Evolutionary conservation across 2,113 vertebrate genomes (phyloP), one percentile per base, ranked within the genome.

Genomic region (Alligator sinensis): DNA sequence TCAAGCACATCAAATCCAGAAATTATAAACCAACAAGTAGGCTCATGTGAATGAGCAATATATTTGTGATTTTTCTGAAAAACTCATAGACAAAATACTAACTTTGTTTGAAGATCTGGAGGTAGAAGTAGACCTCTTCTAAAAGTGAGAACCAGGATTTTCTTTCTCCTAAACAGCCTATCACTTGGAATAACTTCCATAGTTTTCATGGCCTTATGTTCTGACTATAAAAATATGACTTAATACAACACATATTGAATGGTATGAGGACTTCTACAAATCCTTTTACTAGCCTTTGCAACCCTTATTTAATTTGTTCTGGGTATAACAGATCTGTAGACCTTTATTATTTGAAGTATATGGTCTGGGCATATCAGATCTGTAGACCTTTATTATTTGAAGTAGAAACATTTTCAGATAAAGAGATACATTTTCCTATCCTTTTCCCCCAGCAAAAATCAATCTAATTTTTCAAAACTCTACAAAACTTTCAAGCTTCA

Each of bases 291-390:
- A 77, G 17, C 4, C 19, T 88, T 85, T 72, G 3, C 77, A 76
- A 91, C 92, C 90, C 89, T 88, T 87, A 94, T 76, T 97, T 59
- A 88, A 93, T 96, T 96, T 91, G 25, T 38, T 14, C 81, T 90
- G 66, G 87, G 76, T 96, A 92, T 93, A 79, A 78, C 72, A 5
- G 66, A 84, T 91, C 86, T 75, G 61, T 30, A 92, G 87, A 91
- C 78, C 34, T 93, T 93, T 84, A 66, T 93, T 86, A 93, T 89
- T 90, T 90, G 72, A 90, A 60, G 55, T 59, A 93, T 96, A 96
- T 91, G 25, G 30, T 14, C 81, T 90, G 66, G 87, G 76, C 96
- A 92, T 93, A 79, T 78, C 72, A 5, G 66, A 84, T 91, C 86
- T 75, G 61, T 30, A 92, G 89, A 91, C 78, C n/a, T 93, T 93